A percentile compares a stretch with the other conserved stretches of the same genome.
phyloP scores from a whole-genome alignment of 2,888 invertebrate species.

The Teinopalpus imperialis region DNA sequence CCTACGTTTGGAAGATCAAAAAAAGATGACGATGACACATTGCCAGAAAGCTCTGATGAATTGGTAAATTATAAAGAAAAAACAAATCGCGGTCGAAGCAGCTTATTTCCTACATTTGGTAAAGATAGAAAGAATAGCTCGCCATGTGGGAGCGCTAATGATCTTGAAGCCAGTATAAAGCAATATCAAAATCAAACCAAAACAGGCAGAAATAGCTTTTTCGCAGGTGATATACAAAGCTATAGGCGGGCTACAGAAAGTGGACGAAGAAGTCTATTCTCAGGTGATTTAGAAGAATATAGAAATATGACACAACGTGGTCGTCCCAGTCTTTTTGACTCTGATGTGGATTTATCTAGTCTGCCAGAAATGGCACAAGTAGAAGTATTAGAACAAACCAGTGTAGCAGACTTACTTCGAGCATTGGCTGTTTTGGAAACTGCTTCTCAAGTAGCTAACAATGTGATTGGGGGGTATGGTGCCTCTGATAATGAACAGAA shows the following conservation, averaged over 20 bases:
- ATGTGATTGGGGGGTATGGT: slow-evolving; percentile 2
- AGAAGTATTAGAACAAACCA: slow-evolving; percentile 89
- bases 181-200: slow-evolving; percentile 63
- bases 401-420: slow-evolving; percentile 90
- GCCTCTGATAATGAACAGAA: slow-evolving; percentile 37
- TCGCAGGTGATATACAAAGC: slow-evolving; percentile 50
- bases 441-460: slow-evolving; percentile 34
- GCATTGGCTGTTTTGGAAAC: slow-evolving; percentile 87
- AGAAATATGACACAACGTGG: slow-evolving; percentile 65
- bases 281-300: slow-evolving; percentile 62
- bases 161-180: slow-evolving; percentile 66
- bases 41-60: slow-evolving; percentile 74
- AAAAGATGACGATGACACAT: slow-evolving; percentile 54
- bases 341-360: slow-evolving; percentile 62
- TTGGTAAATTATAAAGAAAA: slow-evolving; percentile 69
- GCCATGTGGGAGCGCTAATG: slow-evolving; percentile 49
- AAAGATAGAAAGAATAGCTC: slow-evolving; percentile 63
- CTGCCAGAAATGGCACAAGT: slow-evolving; percentile 74
- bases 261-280: slow-evolving; percentile 43
- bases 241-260: slow-evolving; percentile 43
- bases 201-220: slow-evolving; percentile 52
- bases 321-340: slow-evolving; percentile 70
- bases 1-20: slow-evolving; percentile 64
- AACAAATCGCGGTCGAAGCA: slow-evolving; percentile 59
- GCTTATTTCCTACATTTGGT: slow-evolving; percentile 70